These are phyloP conservation scores for Lycia hirtaria DNA, from an alignment of 2,888 invertebrate species.

Conservation along the genomic window DNA sequence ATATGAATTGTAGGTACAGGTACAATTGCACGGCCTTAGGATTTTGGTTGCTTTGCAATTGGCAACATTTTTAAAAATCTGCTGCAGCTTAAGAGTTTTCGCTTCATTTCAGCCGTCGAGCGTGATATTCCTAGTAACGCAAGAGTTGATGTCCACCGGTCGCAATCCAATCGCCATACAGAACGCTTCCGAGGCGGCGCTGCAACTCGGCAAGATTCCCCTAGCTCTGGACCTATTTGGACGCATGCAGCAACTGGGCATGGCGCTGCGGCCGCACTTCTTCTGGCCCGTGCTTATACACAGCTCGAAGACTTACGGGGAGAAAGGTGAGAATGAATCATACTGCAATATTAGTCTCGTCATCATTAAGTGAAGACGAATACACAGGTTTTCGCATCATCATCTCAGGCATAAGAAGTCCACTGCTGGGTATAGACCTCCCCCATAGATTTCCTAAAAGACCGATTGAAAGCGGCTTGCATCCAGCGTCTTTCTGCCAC, in stretches of 20 bases:
- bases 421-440: too few relatives aligned
- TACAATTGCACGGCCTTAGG: too few relatives aligned
- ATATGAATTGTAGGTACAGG: too few relatives aligned
- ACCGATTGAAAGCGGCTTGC: too few relatives aligned
- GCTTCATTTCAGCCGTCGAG: slow-evolving; percentile 66
- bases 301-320: slow-evolving; percentile 78
- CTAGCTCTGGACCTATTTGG: slow-evolving; percentile 75
- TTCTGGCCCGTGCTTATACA: slow-evolving; percentile 88
- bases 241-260: slow-evolving; percentile 68
- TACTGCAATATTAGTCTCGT: too few relatives aligned
- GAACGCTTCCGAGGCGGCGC: slow-evolving; percentile 81
- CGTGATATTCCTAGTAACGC: slow-evolving; percentile 70
- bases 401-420: too few relatives aligned
- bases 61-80: not conserved
- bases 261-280: slow-evolving; percentile 85
- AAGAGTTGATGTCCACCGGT: slow-evolving; percentile 75
- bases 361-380: too few relatives aligned
- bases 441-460: too few relatives aligned
- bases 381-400: too few relatives aligned
- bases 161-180: slow-evolving; percentile 80
- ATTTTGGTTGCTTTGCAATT: too few relatives aligned
- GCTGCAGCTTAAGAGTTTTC: not conserved
- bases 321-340: slow-evolving; percentile 80
- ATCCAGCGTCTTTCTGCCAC: too few relatives aligned
- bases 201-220: slow-evolving; percentile 75